These are phyloP conservation scores for Myotis planiceps DNA, from an alignment of 2,797 vertebrate genomes.

Conservation along the genomic window DNA sequence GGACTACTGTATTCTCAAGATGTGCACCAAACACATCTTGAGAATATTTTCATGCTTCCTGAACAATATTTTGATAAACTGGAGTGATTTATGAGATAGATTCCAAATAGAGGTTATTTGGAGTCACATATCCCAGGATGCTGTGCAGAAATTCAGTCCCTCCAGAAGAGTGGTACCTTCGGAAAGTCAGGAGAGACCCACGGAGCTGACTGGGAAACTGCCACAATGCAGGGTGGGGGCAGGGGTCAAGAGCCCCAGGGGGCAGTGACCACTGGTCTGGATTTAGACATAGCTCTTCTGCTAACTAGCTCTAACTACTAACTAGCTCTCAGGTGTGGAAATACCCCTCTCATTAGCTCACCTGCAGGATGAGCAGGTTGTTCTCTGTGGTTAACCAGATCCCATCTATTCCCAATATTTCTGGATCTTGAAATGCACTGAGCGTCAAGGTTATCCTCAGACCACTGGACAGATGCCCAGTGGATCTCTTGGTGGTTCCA, in stretches of 20 bases:
- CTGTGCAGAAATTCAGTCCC: neutral
- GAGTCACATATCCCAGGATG: neutral
- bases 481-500: neutral
- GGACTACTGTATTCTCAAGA: neutral
- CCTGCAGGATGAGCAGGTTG: accelerated
- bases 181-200: neutral
- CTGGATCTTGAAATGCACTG: neutral
- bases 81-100: neutral
- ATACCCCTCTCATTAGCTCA: neutral
- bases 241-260: neutral
- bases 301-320: neutral
- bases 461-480: neutral
- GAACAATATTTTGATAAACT: neutral
- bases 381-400: too few relatives aligned
- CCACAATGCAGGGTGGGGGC: neutral
- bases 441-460: neutral
- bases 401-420: neutral
- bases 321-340: neutral
- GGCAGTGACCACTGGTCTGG: neutral
- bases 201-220: neutral
- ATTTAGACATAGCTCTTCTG: neutral
- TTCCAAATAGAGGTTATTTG: neutral
- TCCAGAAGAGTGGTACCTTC: neutral
- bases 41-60: neutral
- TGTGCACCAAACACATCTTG: neutral